phyloP scores from a whole-genome alignment of 2,888 invertebrate genomes.

The Rotaria sp. region DNA sequence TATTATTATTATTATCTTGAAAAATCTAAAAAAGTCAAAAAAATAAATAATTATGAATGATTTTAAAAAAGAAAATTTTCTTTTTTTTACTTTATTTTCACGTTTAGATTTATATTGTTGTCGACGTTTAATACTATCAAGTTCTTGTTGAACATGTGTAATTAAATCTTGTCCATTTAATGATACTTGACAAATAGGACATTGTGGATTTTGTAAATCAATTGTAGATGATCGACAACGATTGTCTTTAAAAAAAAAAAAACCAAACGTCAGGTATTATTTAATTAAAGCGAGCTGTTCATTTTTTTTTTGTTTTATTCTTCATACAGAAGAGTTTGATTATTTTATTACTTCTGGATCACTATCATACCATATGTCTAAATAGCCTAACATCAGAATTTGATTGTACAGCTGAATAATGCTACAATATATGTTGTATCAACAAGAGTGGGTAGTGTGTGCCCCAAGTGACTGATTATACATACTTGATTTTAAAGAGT shows the following conservation, averaged over 20 bases:
- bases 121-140: not conserved
- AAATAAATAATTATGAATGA: not conserved
- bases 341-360: conserved; percentile 17
- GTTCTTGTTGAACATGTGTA: conserved; percentile 14
- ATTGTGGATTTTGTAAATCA: conserved; percentile 28
- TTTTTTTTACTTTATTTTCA: not conserved
- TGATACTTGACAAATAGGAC: conserved; percentile 18
- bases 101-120: not conserved
- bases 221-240: conserved; percentile 20
- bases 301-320: not conserved
- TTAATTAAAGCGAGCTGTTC: not conserved
- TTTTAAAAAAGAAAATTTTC: too few species aligned
- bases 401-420: conserved; percentile 7
- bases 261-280: not conserved
- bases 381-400: conserved; percentile 2
- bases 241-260: not conserved
- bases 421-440: not conserved
- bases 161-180: conserved; percentile 13
- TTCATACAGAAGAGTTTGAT: not conserved
- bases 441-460: not conserved
- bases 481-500: not conserved
- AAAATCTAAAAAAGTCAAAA: not conserved
- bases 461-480: not conserved
- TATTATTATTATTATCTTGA: conserved; percentile 7
- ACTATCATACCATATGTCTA: conserved; percentile 22